phyloP scores from a whole-genome alignment of 2,888 invertebrate species.

The Amaurobius ferox region DNA sequence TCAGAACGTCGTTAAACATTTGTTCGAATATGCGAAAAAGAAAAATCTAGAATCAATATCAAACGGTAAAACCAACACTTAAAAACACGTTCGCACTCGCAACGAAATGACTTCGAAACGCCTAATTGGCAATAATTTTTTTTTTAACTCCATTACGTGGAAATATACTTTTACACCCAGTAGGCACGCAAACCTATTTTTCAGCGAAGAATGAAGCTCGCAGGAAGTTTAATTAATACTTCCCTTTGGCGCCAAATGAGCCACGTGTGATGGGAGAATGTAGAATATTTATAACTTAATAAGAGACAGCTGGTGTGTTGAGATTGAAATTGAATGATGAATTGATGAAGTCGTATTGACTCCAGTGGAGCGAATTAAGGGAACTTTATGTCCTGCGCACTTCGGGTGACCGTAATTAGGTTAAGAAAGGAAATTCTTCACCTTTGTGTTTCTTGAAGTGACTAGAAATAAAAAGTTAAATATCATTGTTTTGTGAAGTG shows the following conservation, averaged over 20 bases:
- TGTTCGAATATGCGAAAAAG: too few relatives aligned
- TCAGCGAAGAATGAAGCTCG: background rate
- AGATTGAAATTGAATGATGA: background rate
- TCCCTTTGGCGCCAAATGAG: background rate
- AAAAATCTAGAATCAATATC: background rate
- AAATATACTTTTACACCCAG: background rate
- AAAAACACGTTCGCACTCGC: background rate
- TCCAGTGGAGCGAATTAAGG: too few relatives aligned
- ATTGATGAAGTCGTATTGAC: background rate
- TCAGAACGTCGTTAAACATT: too few relatives aligned
- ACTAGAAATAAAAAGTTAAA: too few relatives aligned
- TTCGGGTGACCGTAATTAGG: background rate
- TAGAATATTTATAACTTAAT: slow-evolving; percentile 9
- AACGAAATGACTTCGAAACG: background rate
- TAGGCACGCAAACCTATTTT: background rate
- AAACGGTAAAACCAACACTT: background rate
- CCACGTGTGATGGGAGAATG: background rate
- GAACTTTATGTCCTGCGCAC: too few relatives aligned
- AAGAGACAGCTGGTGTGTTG: background rate
- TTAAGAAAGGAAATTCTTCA: background rate
- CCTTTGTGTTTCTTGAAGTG: background rate
- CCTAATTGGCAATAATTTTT: background rate
- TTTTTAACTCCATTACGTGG: background rate
- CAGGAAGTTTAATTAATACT: background rate
- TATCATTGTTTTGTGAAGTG: too few relatives aligned